Evolutionary conservation across 2,113 vertebrate genomes (phyloP).

Genomic region (Thamnaconus septentrionalis): DNA sequence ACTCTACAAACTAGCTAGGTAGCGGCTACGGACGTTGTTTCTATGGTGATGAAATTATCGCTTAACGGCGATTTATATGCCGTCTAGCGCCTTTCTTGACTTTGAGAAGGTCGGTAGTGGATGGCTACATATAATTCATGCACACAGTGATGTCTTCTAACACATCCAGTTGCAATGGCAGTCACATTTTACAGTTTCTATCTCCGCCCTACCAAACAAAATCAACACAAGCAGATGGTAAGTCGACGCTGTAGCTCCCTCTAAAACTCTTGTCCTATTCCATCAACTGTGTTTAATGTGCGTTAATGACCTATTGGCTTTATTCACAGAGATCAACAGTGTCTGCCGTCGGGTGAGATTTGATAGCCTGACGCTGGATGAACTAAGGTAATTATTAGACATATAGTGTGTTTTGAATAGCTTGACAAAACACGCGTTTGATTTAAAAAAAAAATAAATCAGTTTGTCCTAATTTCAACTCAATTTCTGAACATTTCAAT

Average conservation of each 20-base stretch:
- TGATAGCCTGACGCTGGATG: conserved; percentile 46
- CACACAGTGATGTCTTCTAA: too few relatives aligned
- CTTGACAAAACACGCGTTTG: too few relatives aligned
- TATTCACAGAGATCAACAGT: conserved; percentile 11
- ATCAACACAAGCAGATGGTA: background rate
- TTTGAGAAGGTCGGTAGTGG: background rate
- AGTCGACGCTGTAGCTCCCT: background rate
- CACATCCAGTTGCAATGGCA: background rate
- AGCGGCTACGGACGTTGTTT: conserved; percentile 31
- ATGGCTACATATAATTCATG: too few relatives aligned
- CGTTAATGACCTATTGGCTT: background rate
- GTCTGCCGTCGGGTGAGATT: conserved; percentile 21
- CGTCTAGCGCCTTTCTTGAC: conserved; percentile 1
- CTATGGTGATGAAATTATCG: conserved; percentile 49
- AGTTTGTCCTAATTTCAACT: too few relatives aligned
- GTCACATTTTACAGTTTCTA: background rate
- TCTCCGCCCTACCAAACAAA: background rate
- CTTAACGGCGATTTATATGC: background rate
- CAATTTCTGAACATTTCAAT: too few relatives aligned
- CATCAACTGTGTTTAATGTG: background rate
- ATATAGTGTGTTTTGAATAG: too few relatives aligned
- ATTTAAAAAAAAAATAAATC: too few relatives aligned
- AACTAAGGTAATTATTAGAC: conserved; percentile 42
- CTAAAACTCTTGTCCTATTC: too few relatives aligned
- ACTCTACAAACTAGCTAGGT: background rate